A percentile compares a stretch with the other conserved stretches of the same genome.
Conservation (phyloP, 2,797 vertebrate species). For the Clarias platycephalus region DNA sequence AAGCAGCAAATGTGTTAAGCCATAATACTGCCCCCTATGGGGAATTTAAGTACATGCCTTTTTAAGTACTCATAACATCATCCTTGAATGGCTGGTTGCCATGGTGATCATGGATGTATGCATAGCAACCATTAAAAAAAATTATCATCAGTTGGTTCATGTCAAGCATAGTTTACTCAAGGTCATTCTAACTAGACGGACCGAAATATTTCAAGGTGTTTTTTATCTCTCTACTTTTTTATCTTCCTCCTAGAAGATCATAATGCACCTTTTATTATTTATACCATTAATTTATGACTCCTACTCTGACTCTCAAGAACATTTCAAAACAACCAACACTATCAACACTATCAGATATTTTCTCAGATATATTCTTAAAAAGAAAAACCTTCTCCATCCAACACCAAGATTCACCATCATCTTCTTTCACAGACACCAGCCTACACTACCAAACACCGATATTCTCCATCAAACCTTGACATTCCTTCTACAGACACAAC, state of each 20-base stretch:
- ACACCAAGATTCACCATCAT: not conserved
- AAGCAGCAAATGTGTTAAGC: not conserved
- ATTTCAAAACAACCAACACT: not conserved
- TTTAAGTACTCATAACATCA: not conserved
- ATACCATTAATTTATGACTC: not conserved
- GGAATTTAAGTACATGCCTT: not conserved
- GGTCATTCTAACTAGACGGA: not conserved
- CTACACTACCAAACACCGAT: not conserved
- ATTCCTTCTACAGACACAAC: too few species aligned
- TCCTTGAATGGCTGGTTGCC: not conserved
- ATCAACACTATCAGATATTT: too few species aligned
- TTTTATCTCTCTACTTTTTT: not conserved
- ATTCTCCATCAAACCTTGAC: not conserved
- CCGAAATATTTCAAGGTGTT: not conserved
- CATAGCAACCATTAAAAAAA: not conserved
- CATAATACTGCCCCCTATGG: not conserved
- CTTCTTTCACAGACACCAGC: not conserved
- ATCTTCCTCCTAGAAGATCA: not conserved
- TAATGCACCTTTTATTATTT: not conserved
- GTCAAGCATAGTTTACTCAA: not conserved
- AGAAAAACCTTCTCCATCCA: too few species aligned
- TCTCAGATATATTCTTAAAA: too few species aligned
- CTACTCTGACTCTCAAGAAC: not conserved
- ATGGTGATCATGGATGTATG: not conserved
- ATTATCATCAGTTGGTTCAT: not conserved